Evolutionary conservation across 1,140 invertebrate species (phyloP), one percentile per base, ranked within the genome.

Genomic region (Acromyrmex heyeri): DNA sequence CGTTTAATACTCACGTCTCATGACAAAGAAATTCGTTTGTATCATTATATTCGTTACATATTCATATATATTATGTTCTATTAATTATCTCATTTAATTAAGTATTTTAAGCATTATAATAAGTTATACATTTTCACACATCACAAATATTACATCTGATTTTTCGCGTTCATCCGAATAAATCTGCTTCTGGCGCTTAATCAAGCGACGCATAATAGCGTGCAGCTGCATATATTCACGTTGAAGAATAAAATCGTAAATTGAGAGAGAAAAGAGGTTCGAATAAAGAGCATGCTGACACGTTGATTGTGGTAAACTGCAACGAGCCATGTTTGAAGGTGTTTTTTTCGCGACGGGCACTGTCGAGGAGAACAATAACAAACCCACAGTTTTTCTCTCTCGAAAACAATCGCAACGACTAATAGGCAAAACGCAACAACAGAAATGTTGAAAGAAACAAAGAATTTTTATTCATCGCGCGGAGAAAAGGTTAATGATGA

Each of bases 401-500:
- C 14, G 48, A 70, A 78, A 83, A 83, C 79, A 83, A 83, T 83
- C 69, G 55, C 34, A 55, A 61, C 69, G 55, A 62, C 69, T 83
- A 83, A 83, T 75, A 83, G 55, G 69, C 79, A 59, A 82, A 70
- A 73, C 24, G 65, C 14, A 69, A 59, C 65, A 81, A 81, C 78
- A 72, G 53, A 8, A 72, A 61, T 34, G 62, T n/a, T 57, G 12
- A 57, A 24, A 59, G 69, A 75, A 83, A 83, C 79, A 75, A 83
- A 83, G 69, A 82, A 83, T 69, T 83, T 83, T 83, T 75, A 75
- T 83, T 83, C 69, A 50, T 38, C 34, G 24, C 38, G 14, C 38
- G 2, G 55, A 83, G 69, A 83, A n/a, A 5, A 83, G 21, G 55
- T 83, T 83, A 83, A 83, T 83, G 69, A 83, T 18, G 79, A 73